Evolutionary conservation across 92 coral and sea anemone species (phyloP), one percentile per base, ranked within the genome.

Genomic region (Porites lobata): DNA sequence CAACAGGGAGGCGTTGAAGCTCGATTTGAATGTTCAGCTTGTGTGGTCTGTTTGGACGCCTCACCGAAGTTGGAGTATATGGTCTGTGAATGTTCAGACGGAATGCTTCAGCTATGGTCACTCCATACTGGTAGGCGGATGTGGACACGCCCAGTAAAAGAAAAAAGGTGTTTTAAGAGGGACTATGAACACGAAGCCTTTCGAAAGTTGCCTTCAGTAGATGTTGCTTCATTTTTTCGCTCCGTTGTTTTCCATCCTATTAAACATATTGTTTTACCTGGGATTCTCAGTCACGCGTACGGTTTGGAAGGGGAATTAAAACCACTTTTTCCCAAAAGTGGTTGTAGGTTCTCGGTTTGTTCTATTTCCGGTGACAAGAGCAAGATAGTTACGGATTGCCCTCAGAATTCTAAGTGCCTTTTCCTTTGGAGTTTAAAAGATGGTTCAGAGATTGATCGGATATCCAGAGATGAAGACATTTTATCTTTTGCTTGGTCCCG

Each of bases 171-270:
- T 1, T 47, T 79, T 63, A 2, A 6, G 29, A 7, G 7, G 4
- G 10, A n/a, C 32, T 29, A 29, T 29, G 32, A 29, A 29, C 32
- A 29, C 32, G 32, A 29, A 4, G 32, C 72, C 15, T 79, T 15
- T 9, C n/a, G 73, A 79, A 19, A 38, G 52, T 57, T 65, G 43
- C 72, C 38, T 12, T 63, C 62, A 1, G 47, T 73, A 21, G 9
- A 6, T 12, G 73, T 47, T 7, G 3, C 26, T 2, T 69, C 62
- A 8, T 1, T 7, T 63, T 79, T 19, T 18, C 84, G 84, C 17
- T 65, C 84, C 1, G 74, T 65, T 4, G 81, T 74, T 9, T 87
- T 87, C 21, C 86, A 79, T 24, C 91, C 91, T 7, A 17, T 29
- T 17, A 9, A 17, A 52, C 61, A 64, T 50, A 3, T 87, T 1